Percentiles rank a stretch among this genome's conserved stretches.
Evolutionary conservation across 1,140 invertebrate genomes (phyloP).

Genomic region (Calycopis cecrops): DNA sequence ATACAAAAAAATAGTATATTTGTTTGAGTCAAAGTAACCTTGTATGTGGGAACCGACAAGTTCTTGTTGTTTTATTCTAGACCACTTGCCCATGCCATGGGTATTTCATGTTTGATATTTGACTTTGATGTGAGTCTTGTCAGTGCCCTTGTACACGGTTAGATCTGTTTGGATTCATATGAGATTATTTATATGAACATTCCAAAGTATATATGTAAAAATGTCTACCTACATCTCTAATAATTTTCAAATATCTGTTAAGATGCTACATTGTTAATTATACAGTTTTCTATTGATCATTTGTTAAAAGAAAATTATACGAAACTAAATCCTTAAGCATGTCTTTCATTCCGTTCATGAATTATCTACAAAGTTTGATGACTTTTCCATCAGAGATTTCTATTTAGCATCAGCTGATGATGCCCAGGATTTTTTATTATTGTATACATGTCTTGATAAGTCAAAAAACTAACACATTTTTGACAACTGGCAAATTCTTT

Average conservation of each 20-base stretch:
- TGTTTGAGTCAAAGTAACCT: slow-evolving; percentile 37
- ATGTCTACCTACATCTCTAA: slow-evolving; percentile 65
- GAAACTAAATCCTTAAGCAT: slow-evolving; percentile 71
- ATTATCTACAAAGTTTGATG: too few species aligned
- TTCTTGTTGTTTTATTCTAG: slow-evolving; percentile 44
- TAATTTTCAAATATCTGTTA: slow-evolving; percentile 74
- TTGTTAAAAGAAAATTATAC: slow-evolving; percentile 75
- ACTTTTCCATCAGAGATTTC: too few species aligned
- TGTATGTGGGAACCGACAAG: slow-evolving; percentile 28
- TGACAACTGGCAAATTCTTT: too few species aligned
- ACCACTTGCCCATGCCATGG: slow-evolving; percentile 37
- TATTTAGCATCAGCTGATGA: too few species aligned
- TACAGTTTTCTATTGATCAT: slow-evolving; percentile 76
- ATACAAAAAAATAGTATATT: slow-evolving; percentile 65
- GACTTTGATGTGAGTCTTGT: slow-evolving; percentile 36
- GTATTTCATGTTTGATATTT: slow-evolving; percentile 41
- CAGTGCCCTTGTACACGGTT: slow-evolving; percentile 27
- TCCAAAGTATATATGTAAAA: slow-evolving; percentile 73
- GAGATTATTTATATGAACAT: slow-evolving; percentile 72
- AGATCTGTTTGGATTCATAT: slow-evolving; percentile 53
- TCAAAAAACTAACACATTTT: too few species aligned
- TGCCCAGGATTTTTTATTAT: too few species aligned
- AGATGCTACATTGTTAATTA: slow-evolving; percentile 75
- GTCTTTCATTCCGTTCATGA: slow-evolving; percentile 50
- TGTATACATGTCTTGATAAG: too few species aligned